These are phyloP conservation scores for Grammomys dolichurus DNA, from an alignment of 2,113 vertebrate species.

Conservation along the genomic window DNA sequence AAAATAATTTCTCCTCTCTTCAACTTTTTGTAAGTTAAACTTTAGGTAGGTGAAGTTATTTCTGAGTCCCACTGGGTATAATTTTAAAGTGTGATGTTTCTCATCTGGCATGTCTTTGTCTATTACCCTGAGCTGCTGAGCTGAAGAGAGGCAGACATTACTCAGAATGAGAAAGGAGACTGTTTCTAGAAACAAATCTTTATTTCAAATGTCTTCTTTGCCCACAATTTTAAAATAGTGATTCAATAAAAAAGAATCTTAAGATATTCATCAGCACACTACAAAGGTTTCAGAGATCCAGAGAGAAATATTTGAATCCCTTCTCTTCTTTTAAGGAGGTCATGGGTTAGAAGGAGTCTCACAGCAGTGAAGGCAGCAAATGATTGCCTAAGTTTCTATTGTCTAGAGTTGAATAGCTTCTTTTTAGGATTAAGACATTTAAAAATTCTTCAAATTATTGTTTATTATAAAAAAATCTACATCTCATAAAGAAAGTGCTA, in stretches of 20 bases:
- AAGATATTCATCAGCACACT: slow-evolving; percentile 68
- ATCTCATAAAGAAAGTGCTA: not conserved
- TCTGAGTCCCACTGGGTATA: slow-evolving; percentile 77
- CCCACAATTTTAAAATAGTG: slow-evolving; percentile 75
- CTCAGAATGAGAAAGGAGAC: slow-evolving; percentile 90
- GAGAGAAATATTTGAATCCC: slow-evolving; percentile 16
- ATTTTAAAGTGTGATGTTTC: slow-evolving; percentile 90
- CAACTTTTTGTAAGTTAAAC: slow-evolving; percentile 77
- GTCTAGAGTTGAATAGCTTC: not conserved
- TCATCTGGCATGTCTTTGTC: slow-evolving; percentile 89
- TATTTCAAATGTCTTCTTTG: slow-evolving; percentile 87
- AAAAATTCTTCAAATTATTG: slow-evolving; percentile 24
- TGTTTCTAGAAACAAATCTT: slow-evolving; percentile 88
- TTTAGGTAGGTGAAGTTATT: slow-evolving; percentile 75
- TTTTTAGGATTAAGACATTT: slow-evolving; percentile 27
- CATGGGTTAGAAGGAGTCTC: not conserved
- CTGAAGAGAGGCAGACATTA: slow-evolving; percentile 93
- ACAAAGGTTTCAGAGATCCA: slow-evolving; percentile 60
- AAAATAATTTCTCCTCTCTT: slow-evolving; percentile 33
- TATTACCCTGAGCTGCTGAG: slow-evolving; percentile 87
- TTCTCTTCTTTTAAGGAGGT: not conserved
- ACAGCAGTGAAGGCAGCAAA: slow-evolving; percentile 28
- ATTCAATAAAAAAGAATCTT: slow-evolving; percentile 71
- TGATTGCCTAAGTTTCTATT: slow-evolving; percentile 46
- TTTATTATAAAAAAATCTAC: not conserved